These are phyloP conservation scores for cattle (Bos taurus) DNA, from an alignment of 2,113 vertebrate genomes.

Conservation along the genomic window ARS-UCD2.0 NC_037345.1:11864001-11864500, in stretches of 20 bases:
- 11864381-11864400: neutral
- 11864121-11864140: neutral
- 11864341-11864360: neutral
- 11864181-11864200: too few species aligned
- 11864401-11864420: neutral
- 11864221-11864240: neutral
- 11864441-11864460: neutral
- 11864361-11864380: neutral
- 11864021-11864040: accelerated
- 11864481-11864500: neutral
- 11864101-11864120: neutral
- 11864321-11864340: neutral
- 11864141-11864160: neutral
- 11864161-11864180: neutral
- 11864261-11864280: neutral
- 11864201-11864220: neutral
- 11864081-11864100: neutral
- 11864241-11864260: accelerated
- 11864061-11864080: accelerated
- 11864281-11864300: neutral
- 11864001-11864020: accelerated
- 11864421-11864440: neutral
- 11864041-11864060: accelerated
- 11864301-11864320: neutral
- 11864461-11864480: neutral